Percentiles rank a stretch among this genome's conserved stretches.
Evolutionary conservation across 2,113 vertebrate species (phyloP).

Genomic region (Phylloscopus trochiloides): DNA sequence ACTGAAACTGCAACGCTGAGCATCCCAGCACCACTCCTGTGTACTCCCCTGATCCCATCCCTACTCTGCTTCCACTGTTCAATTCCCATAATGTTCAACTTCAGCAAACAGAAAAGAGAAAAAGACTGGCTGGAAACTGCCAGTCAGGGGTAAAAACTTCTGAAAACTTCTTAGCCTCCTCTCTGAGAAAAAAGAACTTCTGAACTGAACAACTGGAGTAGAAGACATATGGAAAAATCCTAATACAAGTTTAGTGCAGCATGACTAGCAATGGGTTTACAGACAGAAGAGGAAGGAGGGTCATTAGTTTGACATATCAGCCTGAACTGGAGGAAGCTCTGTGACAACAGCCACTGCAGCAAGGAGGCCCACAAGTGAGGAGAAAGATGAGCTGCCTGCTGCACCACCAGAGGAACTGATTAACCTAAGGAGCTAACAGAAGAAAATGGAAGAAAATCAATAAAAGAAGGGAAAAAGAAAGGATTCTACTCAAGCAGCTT

Average conservation of each 20-base stretch:
- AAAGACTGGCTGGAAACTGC: not conserved
- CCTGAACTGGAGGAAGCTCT: not conserved
- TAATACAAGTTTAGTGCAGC: not conserved
- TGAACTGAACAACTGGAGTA: not conserved
- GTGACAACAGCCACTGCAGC: not conserved
- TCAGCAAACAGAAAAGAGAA: not conserved
- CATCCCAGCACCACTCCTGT: not conserved
- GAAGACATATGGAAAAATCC: not conserved
- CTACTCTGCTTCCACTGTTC: not conserved
- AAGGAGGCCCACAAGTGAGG: not conserved
- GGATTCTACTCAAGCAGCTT: not conserved
- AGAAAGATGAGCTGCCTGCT: not conserved
- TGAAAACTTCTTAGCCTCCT: not conserved
- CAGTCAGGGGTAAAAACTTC: not conserved
- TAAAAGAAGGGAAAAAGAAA: not conserved
- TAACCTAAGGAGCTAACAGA: not conserved
- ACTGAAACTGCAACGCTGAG: not conserved
- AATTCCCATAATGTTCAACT: not conserved
- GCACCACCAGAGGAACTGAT: not conserved
- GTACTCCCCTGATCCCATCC: not conserved
- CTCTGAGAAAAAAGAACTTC: not conserved
- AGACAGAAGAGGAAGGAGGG: not conserved
- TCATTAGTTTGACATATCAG: not conserved
- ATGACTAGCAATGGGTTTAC: not conserved
- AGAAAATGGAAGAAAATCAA: not conserved